Conservation (phyloP, 2,113 vertebrate genomes). For the Rhadina sibilatrix region DNA sequence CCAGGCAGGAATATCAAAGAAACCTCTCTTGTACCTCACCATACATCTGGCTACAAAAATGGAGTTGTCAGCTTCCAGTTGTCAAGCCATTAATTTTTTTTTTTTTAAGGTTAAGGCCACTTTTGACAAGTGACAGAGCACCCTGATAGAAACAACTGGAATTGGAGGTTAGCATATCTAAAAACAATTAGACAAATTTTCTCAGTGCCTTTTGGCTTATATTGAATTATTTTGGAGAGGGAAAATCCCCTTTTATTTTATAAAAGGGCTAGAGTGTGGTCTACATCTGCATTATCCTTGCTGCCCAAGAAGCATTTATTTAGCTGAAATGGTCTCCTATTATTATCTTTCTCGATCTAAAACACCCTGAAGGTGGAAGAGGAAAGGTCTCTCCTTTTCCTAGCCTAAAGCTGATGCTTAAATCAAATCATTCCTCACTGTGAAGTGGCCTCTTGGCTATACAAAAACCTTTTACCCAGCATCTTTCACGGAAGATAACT, state of each 20-base stretch:
- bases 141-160: not conserved
- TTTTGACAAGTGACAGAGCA: conserved; percentile 39
- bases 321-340: conserved; percentile 51
- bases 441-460: conserved; percentile 48
- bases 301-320: conserved; percentile 3
- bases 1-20: conserved; percentile 13
- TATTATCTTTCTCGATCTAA: conserved; percentile 40
- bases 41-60: conserved; percentile 35
- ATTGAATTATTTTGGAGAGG: not conserved
- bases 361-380: conserved; percentile 34
- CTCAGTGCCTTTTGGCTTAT: not conserved
- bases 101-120: conserved; percentile 29
- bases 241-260: not conserved
- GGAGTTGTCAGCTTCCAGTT: conserved; percentile 37
- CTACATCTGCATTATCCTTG: not conserved
- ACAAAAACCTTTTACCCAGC: conserved; percentile 54
- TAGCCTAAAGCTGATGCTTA: conserved; percentile 36
- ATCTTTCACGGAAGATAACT: conserved; percentile 42
- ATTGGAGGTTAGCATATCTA: not conserved
- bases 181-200: not conserved
- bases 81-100: conserved; percentile 42
- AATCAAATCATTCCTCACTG: conserved; percentile 60
- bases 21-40: not conserved
- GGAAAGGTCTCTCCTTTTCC: conserved; percentile 38
- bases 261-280: not conserved